Evolutionary conservation across 2,888 invertebrate genomes (phyloP).

Genomic region (Altica lythri): DNA sequence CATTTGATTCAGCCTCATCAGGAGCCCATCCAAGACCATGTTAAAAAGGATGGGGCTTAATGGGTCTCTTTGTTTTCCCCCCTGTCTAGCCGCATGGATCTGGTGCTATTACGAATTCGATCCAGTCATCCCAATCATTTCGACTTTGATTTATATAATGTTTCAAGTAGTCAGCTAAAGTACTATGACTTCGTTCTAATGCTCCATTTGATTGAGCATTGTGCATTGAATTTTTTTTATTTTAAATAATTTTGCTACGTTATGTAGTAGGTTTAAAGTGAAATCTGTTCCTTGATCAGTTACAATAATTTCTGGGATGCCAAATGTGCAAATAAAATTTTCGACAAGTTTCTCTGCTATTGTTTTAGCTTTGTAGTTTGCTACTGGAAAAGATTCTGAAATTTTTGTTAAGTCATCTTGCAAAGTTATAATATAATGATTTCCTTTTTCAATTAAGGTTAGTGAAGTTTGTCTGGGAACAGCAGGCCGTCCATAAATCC

Average conservation of each 20-base stretch:
- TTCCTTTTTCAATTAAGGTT: conserved; percentile 28
- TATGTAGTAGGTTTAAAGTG: conserved; percentile 23
- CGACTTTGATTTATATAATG: conserved; percentile 40
- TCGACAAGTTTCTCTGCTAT: conserved; percentile 38
- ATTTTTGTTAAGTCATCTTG: conserved; percentile 40
- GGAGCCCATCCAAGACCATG: too few relatives aligned
- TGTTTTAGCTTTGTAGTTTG: conserved; percentile 38
- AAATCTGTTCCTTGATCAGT: conserved; percentile 44
- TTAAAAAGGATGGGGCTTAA: too few relatives aligned
- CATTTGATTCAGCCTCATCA: too few relatives aligned
- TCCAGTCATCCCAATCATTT: conserved; percentile 42
- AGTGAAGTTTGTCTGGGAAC: too few relatives aligned
- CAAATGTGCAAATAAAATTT: conserved; percentile 40
- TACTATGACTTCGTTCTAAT: conserved; percentile 35
- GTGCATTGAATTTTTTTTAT: conserved; percentile 26
- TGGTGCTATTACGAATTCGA: too few relatives aligned
- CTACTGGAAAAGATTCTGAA: conserved; percentile 42
- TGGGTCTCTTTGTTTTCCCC: too few relatives aligned
- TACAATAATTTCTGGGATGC: conserved; percentile 41
- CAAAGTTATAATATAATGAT: conserved; percentile 42
- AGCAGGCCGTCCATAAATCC: too few relatives aligned
- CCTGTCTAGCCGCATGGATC: too few relatives aligned
- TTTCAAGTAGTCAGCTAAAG: conserved; percentile 26
- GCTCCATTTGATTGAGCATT: conserved; percentile 35
- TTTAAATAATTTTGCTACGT: conserved; percentile 6